Evolutionary conservation across 1,140 invertebrate species (phyloP).

Genomic region (Drosophila nebulosa): DNA sequence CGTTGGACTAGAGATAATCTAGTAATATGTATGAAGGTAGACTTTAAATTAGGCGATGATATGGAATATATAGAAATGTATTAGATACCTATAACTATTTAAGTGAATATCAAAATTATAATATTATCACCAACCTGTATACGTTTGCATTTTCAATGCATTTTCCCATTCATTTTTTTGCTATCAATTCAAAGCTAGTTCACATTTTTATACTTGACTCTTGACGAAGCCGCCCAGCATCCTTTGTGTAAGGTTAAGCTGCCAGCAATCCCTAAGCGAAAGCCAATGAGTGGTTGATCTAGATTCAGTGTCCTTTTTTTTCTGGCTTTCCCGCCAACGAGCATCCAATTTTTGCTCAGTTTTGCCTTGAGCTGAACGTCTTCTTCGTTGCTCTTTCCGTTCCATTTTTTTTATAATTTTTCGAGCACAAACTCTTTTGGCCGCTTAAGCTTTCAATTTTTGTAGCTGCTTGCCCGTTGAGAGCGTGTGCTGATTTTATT

Average conservation of each 20-base stretch:
- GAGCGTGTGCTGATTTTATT: conserved; percentile 61
- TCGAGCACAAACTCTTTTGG: conserved; percentile 50
- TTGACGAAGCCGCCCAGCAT: conserved; percentile 73
- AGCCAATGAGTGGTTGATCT: conserved; percentile 41
- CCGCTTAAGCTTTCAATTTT: conserved; percentile 69
- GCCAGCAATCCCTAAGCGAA: conserved; percentile 45
- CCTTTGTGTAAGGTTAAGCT: conserved; percentile 62
- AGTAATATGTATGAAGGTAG: too few relatives aligned
- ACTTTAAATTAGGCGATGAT: too few relatives aligned
- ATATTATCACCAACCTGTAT: too few relatives aligned
- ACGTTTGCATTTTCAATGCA: too few relatives aligned
- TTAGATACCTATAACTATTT: too few relatives aligned
- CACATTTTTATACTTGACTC: conserved; percentile 30
- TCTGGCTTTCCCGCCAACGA: background rate
- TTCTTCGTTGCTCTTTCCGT: background rate
- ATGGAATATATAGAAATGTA: too few relatives aligned
- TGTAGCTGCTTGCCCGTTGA: conserved; percentile 12
- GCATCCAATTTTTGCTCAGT: conserved; percentile 29
- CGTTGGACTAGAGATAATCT: background rate
- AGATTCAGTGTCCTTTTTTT: conserved; percentile 10
- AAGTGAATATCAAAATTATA: too few relatives aligned
- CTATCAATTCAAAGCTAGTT: too few relatives aligned
- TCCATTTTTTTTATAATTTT: conserved; percentile 31
- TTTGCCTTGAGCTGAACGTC: conserved; percentile 11
- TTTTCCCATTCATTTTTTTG: too few relatives aligned